Evolutionary conservation across 1,140 invertebrate species (phyloP), one percentile per base, ranked within the genome.

Genomic region (Cataglyphis hispanica): DNA sequence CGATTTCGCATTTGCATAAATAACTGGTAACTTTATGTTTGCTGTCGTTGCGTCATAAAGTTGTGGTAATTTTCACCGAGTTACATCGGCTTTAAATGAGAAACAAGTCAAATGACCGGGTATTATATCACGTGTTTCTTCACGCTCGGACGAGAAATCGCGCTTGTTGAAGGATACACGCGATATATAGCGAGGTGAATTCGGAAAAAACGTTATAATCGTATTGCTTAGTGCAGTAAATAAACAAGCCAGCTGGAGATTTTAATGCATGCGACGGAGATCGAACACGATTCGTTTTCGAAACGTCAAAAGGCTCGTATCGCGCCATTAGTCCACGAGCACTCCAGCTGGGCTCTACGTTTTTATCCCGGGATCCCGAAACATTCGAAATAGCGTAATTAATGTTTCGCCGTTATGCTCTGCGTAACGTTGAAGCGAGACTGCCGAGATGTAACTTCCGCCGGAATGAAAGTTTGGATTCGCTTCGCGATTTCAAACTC

Each of bases 181-280:
- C 53, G 78, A 81, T 72, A 60, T 81, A 34, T 34, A 22, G 60
- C 40, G 50, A 43, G 70, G 61, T 74, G 25, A 46, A 87, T 37
- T 67, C 37, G 31, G 19, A 11, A 37, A 58, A 50, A 50, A 50
- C 60, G 34, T 31, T 40, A 13, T n/a, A n/a, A n/a, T 19, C 19
- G 40, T 19, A 50, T 25, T 13, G 1, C 60, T 8, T 40, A 63
- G 34, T 70, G 58, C 66, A 69, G 70, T 87, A 80, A 80, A 89
- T 85, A 87, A 87, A 85, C 81, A 64, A 86, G 27, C 0, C n/a
- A 70, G 70, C 77, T 77, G 69, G 16, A 61, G 85, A 75, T 67
- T 88, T 83, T 77, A 84, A 84, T 70, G 63, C 81, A 27, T 43
- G 8, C 13, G 43, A 19, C 74, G 87, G 87, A 85, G 87, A 89